Percentiles rank a stretch among this genome's conserved stretches.
Conservation (phyloP, 1,140 invertebrate species). For the Radopholus similis region DNA sequence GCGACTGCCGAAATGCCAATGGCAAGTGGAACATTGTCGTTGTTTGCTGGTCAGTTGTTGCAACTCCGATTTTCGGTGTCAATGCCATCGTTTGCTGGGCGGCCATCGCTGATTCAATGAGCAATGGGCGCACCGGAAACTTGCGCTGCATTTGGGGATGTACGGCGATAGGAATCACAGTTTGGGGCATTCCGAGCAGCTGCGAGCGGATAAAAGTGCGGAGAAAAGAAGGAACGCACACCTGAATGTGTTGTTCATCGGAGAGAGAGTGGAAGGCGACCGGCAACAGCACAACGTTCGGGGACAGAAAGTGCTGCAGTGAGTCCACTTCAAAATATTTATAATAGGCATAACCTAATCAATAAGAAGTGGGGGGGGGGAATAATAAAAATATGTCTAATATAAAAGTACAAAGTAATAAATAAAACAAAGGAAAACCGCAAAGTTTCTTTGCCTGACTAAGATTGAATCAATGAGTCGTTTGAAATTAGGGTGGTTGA, state of each 20-base stretch:
- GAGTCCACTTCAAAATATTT: too few species aligned
- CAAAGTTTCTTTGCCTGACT: too few species aligned
- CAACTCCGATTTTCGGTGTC: background rate
- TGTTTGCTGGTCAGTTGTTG: too few species aligned
- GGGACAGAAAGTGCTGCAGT: background rate
- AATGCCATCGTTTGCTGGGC: background rate
- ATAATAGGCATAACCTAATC: too few species aligned
- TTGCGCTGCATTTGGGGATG: slow-evolving; percentile 1
- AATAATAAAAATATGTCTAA: too few species aligned
- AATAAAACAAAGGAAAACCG: too few species aligned
- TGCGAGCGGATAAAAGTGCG: background rate
- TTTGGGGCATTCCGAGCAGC: slow-evolving; percentile 15
- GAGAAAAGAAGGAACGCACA: background rate
- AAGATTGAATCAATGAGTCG: too few species aligned
- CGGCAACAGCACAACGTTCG: slow-evolving; percentile 12
- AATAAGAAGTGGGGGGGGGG: too few species aligned
- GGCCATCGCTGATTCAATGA: background rate
- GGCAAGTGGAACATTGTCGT: slow-evolving; percentile 2
- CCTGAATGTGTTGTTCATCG: slow-evolving; percentile 14
- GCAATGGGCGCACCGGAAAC: slow-evolving; percentile 1
- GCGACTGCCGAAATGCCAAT: background rate
- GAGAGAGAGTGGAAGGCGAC: slow-evolving; percentile 6
- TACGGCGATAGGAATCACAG: slow-evolving; percentile 16
- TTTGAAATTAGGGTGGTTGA: too few species aligned
- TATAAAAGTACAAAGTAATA: too few species aligned